Base-by-base conservation (phyloP, 2,113 vertebrate species). In the Misgurnus mizolepis region DNA sequence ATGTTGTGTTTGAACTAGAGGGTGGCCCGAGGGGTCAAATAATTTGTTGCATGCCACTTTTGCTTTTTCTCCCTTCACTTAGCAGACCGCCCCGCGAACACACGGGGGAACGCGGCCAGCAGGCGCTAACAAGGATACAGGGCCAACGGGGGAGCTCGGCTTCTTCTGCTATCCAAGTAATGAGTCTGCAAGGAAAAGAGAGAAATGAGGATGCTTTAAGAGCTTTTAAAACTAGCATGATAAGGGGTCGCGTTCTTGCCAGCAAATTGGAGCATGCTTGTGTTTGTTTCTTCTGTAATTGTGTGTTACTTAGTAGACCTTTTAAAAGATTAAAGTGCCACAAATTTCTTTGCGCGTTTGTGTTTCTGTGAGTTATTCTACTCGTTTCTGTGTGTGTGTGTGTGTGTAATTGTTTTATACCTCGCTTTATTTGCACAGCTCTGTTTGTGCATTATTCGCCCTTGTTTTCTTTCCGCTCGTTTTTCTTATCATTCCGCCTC, bases 401-500 rank as follows among this genome's bases (percentile, higher is more conserved):
- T 60, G 64, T 69, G 56, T 72, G 10, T 27, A 80, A 50, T 79
- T 79, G 55, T 79, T 78, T 65, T 56, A 76, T n/a, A 60, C 17
- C 22, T 47, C 5, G 7, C 8, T 49, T 58, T 73, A 55, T 73
- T 58, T 74, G 10, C 40, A 61, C 71, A 45, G 43, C 72, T 49
- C 6, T 45, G n/a, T 72, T 43, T 47, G 60, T 56, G 77, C n/a
- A 73, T 27, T 62, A 49, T 12, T 0, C 18, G 58, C 34, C 27
- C 34, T 15, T 15, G 34, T 75, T 67, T 69, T 22, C 12, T 43
- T 53, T 55, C 45, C 14, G 45, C 76, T 69, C 58, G 45, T 75
- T 81, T 79, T 58, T 60, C 88, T 91, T 88, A 90, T 89, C 89
- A 86, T 83, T 83, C 78, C 85, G 82, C 78, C 89, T 89, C 85